Conservation (phyloP, 1,140 invertebrate genomes). For the Asbolus verrucosus region DNA sequence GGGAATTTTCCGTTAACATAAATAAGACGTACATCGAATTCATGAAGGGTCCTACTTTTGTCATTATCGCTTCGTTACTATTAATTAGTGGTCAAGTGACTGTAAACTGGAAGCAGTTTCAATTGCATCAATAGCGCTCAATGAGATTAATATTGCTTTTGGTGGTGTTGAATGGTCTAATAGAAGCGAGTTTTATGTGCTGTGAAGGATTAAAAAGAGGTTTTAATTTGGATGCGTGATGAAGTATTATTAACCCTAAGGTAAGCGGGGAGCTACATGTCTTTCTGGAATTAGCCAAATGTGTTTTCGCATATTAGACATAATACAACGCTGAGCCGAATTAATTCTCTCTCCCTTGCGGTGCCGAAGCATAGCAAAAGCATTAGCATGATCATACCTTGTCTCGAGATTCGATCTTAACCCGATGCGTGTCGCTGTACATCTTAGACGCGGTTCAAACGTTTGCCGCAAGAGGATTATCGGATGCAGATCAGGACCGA, state of each 20-base stretch:
- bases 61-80: no score
- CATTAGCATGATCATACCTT: constrained; percentile 64
- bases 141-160: background rate
- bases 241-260: constrained; percentile 18
- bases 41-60: no score
- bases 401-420: constrained; percentile 61
- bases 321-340: constrained; percentile 62
- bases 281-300: constrained; percentile 64
- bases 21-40: no score
- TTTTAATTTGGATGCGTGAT: constrained; percentile 16
- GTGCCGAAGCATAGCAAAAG: constrained; percentile 62
- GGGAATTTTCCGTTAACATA: no score
- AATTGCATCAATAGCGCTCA: background rate
- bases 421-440: constrained; percentile 58
- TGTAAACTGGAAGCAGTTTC: no score
- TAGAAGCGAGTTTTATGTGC: background rate
- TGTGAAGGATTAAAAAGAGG: background rate
- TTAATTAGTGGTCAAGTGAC: no score
- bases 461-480: constrained; percentile 63
- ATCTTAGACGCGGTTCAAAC: constrained; percentile 59
- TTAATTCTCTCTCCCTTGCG: constrained; percentile 63
- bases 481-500: constrained; percentile 58
- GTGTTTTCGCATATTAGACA: constrained; percentile 66
- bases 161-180: background rate
- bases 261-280: constrained; percentile 58